Percentiles rank a stretch among this genome's conserved stretches.
These are phyloP conservation scores for Kryptolebias ocellatus DNA, from an alignment of 2,797 vertebrate species.

Conservation along the genomic window DNA sequence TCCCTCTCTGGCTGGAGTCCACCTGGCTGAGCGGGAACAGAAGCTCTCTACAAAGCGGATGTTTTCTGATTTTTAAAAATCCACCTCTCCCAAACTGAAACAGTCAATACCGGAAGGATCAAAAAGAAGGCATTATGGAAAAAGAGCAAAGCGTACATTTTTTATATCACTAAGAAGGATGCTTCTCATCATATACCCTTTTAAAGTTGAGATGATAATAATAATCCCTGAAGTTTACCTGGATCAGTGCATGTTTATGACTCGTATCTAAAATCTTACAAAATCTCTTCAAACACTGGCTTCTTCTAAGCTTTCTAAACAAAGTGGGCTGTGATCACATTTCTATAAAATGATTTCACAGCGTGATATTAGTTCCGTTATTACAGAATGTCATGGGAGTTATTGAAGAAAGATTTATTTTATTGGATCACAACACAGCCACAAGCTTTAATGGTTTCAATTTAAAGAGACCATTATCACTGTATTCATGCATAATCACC, in stretches of 20 bases:
- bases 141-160: background rate
- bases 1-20: slow-evolving; percentile 46
- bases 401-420: slow-evolving; percentile 15
- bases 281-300: slow-evolving; percentile 32
- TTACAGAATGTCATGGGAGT: slow-evolving; percentile 15
- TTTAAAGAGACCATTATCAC: slow-evolving; percentile 19
- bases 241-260: slow-evolving; percentile 19
- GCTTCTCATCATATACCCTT: too few species aligned
- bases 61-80: slow-evolving; percentile 42
- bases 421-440: slow-evolving; percentile 7
- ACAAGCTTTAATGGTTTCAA: slow-evolving; percentile 11
- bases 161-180: background rate
- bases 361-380: slow-evolving; percentile 11
- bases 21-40: slow-evolving; percentile 11
- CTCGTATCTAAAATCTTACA: slow-evolving; percentile 5
- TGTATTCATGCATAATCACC: slow-evolving; percentile 29
- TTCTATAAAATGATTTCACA: background rate
- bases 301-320: slow-evolving; percentile 21
- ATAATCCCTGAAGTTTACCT: slow-evolving; percentile 34
- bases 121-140: slow-evolving; percentile 18
- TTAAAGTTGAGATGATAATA: slow-evolving; percentile 3
- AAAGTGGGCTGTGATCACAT: slow-evolving; percentile 19
- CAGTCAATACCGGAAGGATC: background rate
- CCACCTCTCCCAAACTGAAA: slow-evolving; percentile 6
- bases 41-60: slow-evolving; percentile 25